Conservation (phyloP, 2,113 vertebrate genomes). For the Psophia crepitans region DNA sequence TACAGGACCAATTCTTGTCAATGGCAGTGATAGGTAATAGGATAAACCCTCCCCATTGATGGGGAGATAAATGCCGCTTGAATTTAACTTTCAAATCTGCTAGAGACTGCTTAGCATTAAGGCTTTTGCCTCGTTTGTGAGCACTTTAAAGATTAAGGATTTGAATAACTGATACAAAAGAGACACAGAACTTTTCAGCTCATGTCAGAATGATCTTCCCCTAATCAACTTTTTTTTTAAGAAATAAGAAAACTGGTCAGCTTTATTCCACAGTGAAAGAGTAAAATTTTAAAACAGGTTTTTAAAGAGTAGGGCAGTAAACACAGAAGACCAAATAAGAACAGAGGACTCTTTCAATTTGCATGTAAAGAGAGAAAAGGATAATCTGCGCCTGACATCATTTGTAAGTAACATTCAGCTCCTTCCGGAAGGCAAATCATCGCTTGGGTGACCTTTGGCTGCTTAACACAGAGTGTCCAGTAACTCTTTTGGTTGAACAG, state of each 20-base stretch:
- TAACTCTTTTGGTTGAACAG: background rate
- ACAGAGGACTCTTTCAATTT: background rate
- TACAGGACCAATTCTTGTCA: background rate
- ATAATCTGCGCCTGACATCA: background rate
- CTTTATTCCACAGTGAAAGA: background rate
- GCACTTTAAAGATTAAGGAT: slow-evolving; percentile 35
- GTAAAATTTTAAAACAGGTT: background rate
- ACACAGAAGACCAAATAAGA: background rate
- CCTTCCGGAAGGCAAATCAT: background rate
- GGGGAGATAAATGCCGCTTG: slow-evolving; percentile 32
- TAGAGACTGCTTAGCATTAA: slow-evolving; percentile 15
- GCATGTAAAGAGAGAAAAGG: background rate
- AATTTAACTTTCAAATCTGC: slow-evolving; percentile 56
- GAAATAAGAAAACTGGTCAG: background rate
- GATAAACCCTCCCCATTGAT: slow-evolving; percentile 44
- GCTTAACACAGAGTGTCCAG: background rate
- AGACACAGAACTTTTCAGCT: background rate
- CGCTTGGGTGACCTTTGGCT: background rate
- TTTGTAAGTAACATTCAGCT: background rate
- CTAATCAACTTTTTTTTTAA: background rate
- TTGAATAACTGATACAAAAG: slow-evolving; percentile 9
- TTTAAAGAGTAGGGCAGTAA: background rate
- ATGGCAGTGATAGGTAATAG: slow-evolving; percentile 15
- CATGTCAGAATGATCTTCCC: background rate
- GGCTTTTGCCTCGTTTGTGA: background rate